These are phyloP conservation scores for Drosophila neonasuta DNA, from an alignment of 2,888 invertebrate species.

Conservation along the genomic window DNA sequence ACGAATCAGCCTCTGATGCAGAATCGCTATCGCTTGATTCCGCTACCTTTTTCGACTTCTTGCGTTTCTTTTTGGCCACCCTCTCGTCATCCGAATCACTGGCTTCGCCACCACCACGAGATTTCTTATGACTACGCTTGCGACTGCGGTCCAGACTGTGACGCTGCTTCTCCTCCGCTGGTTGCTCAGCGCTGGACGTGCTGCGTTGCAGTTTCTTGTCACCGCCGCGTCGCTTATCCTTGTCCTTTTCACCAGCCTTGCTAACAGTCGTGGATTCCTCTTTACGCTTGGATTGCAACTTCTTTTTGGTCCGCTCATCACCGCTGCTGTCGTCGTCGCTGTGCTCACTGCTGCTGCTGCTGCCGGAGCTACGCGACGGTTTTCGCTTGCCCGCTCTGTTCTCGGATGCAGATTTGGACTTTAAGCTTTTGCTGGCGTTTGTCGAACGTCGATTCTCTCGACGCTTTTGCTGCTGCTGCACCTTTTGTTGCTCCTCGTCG, in stretches of 20 bases:
- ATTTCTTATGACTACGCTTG: slow-evolving; percentile 64
- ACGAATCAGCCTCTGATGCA: slow-evolving; percentile 86
- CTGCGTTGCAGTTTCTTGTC: slow-evolving; percentile 61
- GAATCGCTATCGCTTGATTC: slow-evolving; percentile 86
- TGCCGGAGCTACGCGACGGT: slow-evolving; percentile 54
- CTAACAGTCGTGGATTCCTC: slow-evolving; percentile 29
- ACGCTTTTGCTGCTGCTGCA: slow-evolving; percentile 22
- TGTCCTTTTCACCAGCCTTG: slow-evolving; percentile 20
- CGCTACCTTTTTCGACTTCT: slow-evolving; percentile 82
- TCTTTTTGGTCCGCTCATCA: slow-evolving; percentile 74
- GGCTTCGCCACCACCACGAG: slow-evolving; percentile 67
- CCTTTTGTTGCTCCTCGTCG: slow-evolving; percentile 66
- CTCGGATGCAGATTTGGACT: slow-evolving; percentile 44
- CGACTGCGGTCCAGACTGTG: slow-evolving; percentile 43
- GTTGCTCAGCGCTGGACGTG: slow-evolving; percentile 41
- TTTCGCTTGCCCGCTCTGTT: slow-evolving; percentile 40
- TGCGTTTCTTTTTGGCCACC: slow-evolving; percentile 83
- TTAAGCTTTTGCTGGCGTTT: slow-evolving; percentile 49
- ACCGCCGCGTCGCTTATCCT: slow-evolving; percentile 45
- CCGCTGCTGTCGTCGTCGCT: slow-evolving; percentile 78
- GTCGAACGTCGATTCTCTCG: slow-evolving; percentile 52
- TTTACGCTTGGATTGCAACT: slow-evolving; percentile 41
- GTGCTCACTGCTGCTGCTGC: slow-evolving; percentile 70
- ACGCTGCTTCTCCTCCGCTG: slow-evolving; percentile 32
- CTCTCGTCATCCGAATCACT: slow-evolving; percentile 83